Evolutionary conservation across 2,113 vertebrate species (phyloP), one percentile per base, ranked within the genome.

Genomic region (Ploceus nigricollis): DNA sequence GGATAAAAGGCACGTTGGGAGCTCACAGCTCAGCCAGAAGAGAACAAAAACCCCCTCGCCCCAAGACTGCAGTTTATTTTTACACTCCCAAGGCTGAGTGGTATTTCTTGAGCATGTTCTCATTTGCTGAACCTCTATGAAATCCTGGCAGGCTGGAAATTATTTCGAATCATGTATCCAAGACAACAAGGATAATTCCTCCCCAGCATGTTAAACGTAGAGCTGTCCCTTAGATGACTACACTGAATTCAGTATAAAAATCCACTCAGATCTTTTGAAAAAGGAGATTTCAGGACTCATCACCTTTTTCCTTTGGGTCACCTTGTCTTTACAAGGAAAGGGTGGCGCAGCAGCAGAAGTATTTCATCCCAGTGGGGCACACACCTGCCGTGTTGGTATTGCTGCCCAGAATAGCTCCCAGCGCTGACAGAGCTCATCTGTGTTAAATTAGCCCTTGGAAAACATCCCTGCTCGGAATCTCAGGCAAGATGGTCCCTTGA

Each of bases 121-220:
- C 75, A 61, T 88, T 73, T 90, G 85, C 75, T 51, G 79, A 93
- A 77, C 64, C 82, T 92, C 94, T 68, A 69, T 0, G 0, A 96
- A 81, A 90, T 81, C 82, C 92, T 95, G 28, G 40, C 88, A 94
- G 87, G 65, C 77, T 94, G 57, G 77, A 76, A 93, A 94, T 90
- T 14, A 70, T 90, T 96, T 86, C 2, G 0, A 94, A 78, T 75
- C 82, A 24, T 17, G 93, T 95, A 82, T 96, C 94, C 96, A 96
- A 93, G 96, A 96, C 94, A 96, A 96, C 90, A 44, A 50, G 77
- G 82, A 75, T 51, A 91, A 84, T 87, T 93, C 72, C 86, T 87
- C 51, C 85, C 60, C 0, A 0, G 92, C 68, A 64, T 25, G 44
- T 91, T 81, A 69, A 90, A 80, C 1, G 2, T 7, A 56, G 85